Evolutionary conservation across 2,797 vertebrate species (phyloP), one percentile per base, ranked within the genome.

Genomic region (Nasua narica): DNA sequence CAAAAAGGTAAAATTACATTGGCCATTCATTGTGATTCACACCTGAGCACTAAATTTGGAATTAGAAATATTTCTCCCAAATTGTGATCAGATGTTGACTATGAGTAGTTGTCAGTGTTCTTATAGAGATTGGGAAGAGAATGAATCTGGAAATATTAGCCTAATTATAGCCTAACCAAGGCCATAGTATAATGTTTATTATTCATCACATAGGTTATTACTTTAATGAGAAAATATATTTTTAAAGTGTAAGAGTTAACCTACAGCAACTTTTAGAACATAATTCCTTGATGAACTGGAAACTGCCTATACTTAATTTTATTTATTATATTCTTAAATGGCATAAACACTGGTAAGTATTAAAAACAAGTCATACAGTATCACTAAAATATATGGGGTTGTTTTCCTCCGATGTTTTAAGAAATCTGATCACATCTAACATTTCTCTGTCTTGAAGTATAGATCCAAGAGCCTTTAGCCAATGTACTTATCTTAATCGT

Each of bases 391-490:
- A 81, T 9, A 1, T 69, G 29, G n/a, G 18, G 0, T 35, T 48
- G 46, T 46, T 70, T 65, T 10, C 43, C 18, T 69, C 52, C 72
- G 12, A 46, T 25, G 32, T 54, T 84, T 95, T 46, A 82, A 91
- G 67, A 84, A 84, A 58, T 84, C 40, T 72, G 43, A 48, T 72
- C 19, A 87, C 19, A 32, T 32, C 27, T 23, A 58, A 58, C 14
- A 74, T 92, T 90, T 94, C 50, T 78, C 48, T 50, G 15, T 87
- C 43, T 82, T 87, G 62, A 91, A 94, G 52, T 60, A 32, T 78
- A 79, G 60, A 84, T 52, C 52, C 18, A 92, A 25, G 25, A 92
- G 43, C 25, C 32, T 67, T 90, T 32, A 82, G 27, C 29, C 29
- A 82, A 48, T 56, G 58, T 19, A n/a, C 2, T 77, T 92, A 58